phyloP scores from a whole-genome alignment of 2,888 invertebrate species.

The Drosophila histrio region DNA sequence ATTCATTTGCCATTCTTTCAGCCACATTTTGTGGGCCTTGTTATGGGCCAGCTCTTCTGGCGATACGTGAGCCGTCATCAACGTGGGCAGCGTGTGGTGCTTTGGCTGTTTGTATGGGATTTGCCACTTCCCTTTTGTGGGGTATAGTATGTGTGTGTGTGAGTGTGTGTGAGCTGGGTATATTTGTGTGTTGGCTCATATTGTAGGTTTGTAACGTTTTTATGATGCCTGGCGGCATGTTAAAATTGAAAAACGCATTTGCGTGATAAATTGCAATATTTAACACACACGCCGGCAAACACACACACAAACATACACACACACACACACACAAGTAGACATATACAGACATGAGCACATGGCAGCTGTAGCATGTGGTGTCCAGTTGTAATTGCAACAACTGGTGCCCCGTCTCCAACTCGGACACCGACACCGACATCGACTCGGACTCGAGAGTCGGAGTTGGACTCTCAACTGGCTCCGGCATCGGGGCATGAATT shows the following conservation, averaged over 20 bases:
- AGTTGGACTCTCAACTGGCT: slow-evolving; percentile 42
- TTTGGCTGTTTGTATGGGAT: slow-evolving; percentile 8
- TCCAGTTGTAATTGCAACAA: slow-evolving; percentile 77
- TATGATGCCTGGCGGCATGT: slow-evolving; percentile 84
- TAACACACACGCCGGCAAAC: slow-evolving; percentile 75
- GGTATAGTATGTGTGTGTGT: slow-evolving; percentile 1
- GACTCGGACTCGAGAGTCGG: slow-evolving; percentile 26
- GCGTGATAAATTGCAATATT: slow-evolving; percentile 84
- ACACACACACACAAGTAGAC: slow-evolving; percentile 9
- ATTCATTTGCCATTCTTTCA: neutral
- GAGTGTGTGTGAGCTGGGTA: slow-evolving; percentile 23
- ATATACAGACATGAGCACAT: slow-evolving; percentile 43
- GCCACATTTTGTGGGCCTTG: slow-evolving; percentile 16
- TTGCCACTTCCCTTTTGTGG: slow-evolving; percentile 33
- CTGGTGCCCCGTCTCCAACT: slow-evolving; percentile 56
- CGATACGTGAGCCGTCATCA: slow-evolving; percentile 61
- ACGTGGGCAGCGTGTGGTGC: slow-evolving; percentile 50
- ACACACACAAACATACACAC: slow-evolving; percentile 17
- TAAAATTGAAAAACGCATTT: slow-evolving; percentile 84
- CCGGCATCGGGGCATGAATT: slow-evolving; percentile 72
- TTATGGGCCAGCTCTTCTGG: slow-evolving; percentile 10
- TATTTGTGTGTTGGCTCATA: slow-evolving; percentile 64
- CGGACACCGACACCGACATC: slow-evolving; percentile 21
- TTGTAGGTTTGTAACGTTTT: slow-evolving; percentile 79
- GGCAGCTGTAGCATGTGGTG: slow-evolving; percentile 77